Percentiles rank a stretch among this genome's conserved stretches.
Evolutionary conservation across 2,113 vertebrate species (phyloP).

Genomic region (Colinus virginianus): DNA sequence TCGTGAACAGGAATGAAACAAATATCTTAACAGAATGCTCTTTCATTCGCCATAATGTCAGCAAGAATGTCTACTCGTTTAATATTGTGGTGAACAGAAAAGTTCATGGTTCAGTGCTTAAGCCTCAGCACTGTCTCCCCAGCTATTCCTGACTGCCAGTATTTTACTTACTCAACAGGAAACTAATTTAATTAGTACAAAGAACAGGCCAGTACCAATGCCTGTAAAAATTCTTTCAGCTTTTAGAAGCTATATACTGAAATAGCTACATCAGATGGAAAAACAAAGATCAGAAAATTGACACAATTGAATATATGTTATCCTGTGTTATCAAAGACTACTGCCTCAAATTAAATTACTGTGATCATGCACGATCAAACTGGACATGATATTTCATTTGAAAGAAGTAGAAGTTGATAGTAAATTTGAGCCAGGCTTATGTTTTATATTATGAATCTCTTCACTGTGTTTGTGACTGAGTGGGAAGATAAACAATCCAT

Average conservation of each 20-base stretch:
- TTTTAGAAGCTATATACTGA: slow-evolving; percentile 31
- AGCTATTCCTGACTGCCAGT: slow-evolving; percentile 52
- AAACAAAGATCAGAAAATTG: slow-evolving; percentile 23
- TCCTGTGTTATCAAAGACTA: slow-evolving; percentile 29
- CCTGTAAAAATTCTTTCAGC: slow-evolving; percentile 28
- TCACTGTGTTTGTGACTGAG: neutral
- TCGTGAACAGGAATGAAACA: slow-evolving; percentile 22
- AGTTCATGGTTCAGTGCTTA: slow-evolving; percentile 66
- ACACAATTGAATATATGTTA: slow-evolving; percentile 31
- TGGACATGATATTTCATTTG: slow-evolving; percentile 20
- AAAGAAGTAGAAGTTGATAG: neutral
- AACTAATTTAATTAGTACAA: slow-evolving; percentile 71
- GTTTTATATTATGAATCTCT: neutral
- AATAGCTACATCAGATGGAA: neutral
- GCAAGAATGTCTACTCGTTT: slow-evolving; percentile 61
- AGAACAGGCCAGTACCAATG: slow-evolving; percentile 46
- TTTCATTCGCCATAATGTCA: slow-evolving; percentile 58
- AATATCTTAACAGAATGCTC: slow-evolving; percentile 44
- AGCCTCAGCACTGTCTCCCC: slow-evolving; percentile 53
- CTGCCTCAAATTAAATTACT: neutral
- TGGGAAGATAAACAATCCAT: neutral
- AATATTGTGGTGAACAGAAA: slow-evolving; percentile 63
- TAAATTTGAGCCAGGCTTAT: neutral
- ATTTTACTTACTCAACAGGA: slow-evolving; percentile 68
- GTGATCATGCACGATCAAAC: slow-evolving; percentile 14